phyloP scores from a whole-genome alignment of 2,888 invertebrate genomes.

The Phyto melanocephala region DNA sequence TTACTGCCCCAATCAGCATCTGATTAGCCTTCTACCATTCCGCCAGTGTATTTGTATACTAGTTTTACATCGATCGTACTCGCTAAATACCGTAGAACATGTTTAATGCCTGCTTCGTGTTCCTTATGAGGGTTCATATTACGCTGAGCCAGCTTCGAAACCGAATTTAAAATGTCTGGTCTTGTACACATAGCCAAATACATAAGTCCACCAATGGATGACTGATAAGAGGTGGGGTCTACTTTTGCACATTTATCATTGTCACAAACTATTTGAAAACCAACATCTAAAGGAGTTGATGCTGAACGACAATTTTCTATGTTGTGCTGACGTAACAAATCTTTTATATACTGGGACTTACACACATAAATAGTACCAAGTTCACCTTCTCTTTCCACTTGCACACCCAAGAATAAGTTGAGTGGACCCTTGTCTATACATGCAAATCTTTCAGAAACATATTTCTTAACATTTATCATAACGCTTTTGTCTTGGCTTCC shows the following conservation, averaged over 20 bases:
- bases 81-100: conserved; percentile 32
- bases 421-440: conserved; percentile 42
- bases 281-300: conserved; percentile 31
- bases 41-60: too few relatives aligned
- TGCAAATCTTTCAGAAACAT: conserved; percentile 28
- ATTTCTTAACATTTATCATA: conserved; percentile 14
- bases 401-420: conserved; percentile 49
- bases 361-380: conserved; percentile 21
- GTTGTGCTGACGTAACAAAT: conserved; percentile 10
- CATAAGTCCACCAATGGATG: conserved; percentile 31
- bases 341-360: conserved; percentile 30
- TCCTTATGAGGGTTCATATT: conserved; percentile 50
- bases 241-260: conserved; percentile 28
- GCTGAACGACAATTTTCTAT: conserved; percentile 28
- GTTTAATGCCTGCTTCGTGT: conserved; percentile 39
- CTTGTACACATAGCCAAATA: conserved; percentile 39
- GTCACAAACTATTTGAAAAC: conserved; percentile 35
- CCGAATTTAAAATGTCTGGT: conserved; percentile 38
- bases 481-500: background rate
- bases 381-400: conserved; percentile 45
- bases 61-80: conserved; percentile 17
- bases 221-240: conserved; percentile 30
- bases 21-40: conserved; percentile 23
- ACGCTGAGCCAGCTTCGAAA: conserved; percentile 42
- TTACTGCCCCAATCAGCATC: conserved; percentile 52